Conservation (phyloP, 2,113 vertebrate species). For the Potamarius usumacintae region DNA sequence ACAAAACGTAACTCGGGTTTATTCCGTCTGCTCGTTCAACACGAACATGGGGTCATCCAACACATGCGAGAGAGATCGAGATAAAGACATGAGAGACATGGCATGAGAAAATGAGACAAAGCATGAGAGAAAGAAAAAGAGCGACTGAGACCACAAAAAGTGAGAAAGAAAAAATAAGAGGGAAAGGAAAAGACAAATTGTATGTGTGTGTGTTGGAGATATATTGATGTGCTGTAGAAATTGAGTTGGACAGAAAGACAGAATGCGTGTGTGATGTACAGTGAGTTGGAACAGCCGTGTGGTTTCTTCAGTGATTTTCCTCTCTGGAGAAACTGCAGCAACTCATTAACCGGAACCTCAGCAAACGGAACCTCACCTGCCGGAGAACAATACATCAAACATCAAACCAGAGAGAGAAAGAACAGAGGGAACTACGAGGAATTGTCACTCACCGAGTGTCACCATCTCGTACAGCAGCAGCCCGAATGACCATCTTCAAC, state of each 20-base stretch:
- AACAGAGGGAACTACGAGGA: not conserved
- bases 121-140: not conserved
- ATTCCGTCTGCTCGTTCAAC: no score
- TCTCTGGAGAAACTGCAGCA: slow-evolving; percentile 84
- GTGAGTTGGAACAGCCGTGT: slow-evolving; percentile 75
- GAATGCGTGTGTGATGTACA: slow-evolving; percentile 71
- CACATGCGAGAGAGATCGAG: not conserved
- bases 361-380: slow-evolving; percentile 89
- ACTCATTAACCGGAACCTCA: slow-evolving; percentile 79
- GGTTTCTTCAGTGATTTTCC: slow-evolving; percentile 84
- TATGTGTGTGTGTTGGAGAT: not conserved
- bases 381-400: slow-evolving; percentile 32
- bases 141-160: not conserved
- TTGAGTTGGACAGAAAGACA: not conserved
- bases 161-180: not conserved
- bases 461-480: slow-evolving; percentile 83
- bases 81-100: not conserved
- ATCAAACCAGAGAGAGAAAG: not conserved
- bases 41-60: no score
- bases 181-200: not conserved
- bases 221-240: no score
- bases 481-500: slow-evolving; percentile 84
- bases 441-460: slow-evolving; percentile 75
- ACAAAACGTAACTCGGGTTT: not conserved
- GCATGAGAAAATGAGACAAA: no score